phyloP scores from a whole-genome alignment of 2,113 vertebrate genomes.

The Varanus salvator region DNA sequence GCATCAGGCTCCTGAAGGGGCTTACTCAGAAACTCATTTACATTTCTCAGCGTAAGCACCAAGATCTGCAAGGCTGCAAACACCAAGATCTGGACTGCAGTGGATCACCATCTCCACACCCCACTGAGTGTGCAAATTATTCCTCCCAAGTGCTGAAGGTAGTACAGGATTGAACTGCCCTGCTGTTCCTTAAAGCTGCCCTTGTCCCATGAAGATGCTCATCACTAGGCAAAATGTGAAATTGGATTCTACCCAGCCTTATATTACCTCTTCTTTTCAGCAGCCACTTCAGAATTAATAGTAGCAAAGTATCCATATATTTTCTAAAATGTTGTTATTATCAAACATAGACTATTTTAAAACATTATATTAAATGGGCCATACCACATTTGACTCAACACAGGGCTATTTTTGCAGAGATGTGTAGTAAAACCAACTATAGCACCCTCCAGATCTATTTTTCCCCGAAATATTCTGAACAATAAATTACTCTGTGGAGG shows the following conservation, averaged over 20 bases:
- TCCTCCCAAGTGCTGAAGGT: not conserved
- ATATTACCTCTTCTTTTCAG: not conserved
- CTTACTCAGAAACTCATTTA: not conserved
- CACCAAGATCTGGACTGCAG: not conserved
- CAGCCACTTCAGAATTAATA: not conserved
- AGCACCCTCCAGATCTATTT: not conserved
- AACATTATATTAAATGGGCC: not conserved
- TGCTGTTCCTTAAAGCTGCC: not conserved
- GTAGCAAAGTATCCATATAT: not conserved
- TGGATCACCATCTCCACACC: not conserved
- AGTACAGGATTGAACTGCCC: not conserved
- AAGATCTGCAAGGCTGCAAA: not conserved
- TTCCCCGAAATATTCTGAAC: not conserved
- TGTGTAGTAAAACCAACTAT: not conserved
- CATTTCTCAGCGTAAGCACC: not conserved
- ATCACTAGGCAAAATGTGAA: not conserved
- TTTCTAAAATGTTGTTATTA: not conserved
- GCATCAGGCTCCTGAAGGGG: not conserved
- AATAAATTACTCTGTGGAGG: too few species aligned
- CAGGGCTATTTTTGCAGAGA: not conserved
- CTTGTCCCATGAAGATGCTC: not conserved
- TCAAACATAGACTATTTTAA: not conserved
- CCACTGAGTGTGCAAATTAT: slow-evolving; percentile 20
- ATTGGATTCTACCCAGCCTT: not conserved
- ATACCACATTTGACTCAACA: not conserved